Evolutionary conservation across 2,113 vertebrate species (phyloP).

Genomic region (Eurystomus gularis): DNA sequence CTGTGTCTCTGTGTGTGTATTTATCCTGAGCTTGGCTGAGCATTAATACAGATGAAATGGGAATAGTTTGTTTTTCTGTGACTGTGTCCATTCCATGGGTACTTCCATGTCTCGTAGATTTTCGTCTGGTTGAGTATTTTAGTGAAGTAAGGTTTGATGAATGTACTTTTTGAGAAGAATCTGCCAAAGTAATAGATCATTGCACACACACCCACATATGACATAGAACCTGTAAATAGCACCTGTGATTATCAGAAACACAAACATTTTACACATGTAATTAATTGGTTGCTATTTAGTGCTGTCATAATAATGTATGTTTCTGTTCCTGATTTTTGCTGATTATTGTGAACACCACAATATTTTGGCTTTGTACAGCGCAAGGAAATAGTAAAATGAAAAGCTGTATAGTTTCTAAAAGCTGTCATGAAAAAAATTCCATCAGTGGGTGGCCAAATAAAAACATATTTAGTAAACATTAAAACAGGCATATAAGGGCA

Average conservation of each 20-base stretch:
- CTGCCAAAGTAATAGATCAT: neutral
- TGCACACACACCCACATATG: neutral
- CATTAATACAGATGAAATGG: neutral
- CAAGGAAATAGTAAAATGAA: neutral
- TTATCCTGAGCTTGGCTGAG: neutral
- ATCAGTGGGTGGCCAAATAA: constrained; percentile 23
- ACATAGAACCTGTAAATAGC: constrained; percentile 6
- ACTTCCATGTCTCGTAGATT: neutral
- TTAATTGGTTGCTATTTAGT: neutral
- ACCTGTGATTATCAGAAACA: constrained; percentile 20
- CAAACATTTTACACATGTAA: neutral
- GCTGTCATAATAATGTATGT: neutral
- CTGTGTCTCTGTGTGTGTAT: neutral
- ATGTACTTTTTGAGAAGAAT: neutral
- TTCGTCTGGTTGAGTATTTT: neutral
- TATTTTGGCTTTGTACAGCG: neutral
- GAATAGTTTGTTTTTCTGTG: neutral
- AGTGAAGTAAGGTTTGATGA: neutral
- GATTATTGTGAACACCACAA: neutral
- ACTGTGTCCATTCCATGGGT: neutral
- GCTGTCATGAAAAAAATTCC: neutral
- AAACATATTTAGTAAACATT: constrained; percentile 19
- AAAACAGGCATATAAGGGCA: neutral
- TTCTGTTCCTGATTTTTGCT: neutral
- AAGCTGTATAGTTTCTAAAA: constrained; percentile 5